Base-by-base conservation (phyloP, 2,888 invertebrate genomes). In the Amiota communis region DNA sequence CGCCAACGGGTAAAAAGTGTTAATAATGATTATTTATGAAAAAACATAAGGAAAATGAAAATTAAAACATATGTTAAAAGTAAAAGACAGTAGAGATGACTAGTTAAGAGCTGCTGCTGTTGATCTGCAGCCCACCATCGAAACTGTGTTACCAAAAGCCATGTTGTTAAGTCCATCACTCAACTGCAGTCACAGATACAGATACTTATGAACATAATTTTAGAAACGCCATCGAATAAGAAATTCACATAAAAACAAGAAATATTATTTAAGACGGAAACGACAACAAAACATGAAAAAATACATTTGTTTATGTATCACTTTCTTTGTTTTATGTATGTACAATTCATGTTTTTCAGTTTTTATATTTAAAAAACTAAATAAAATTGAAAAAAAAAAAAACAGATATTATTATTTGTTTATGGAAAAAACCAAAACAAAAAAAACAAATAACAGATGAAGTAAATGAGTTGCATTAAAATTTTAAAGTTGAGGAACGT, bases 11-110 rank as follows among this genome's bases (percentile, higher is more conserved):
- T 47, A 64, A 47, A 64, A 64, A 64, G 64, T 64, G 64, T 64
- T 64, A 64, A 64, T 64, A 47, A 64, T 64, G 64, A 64, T 64
- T 64, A 64, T 64, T 46, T 47, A 64, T 64, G 36, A 64, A 64
- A 64, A 36, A 36, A 36, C 36, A 36, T 47, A 64, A 64, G 36
- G 47, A 64, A 56, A 64, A 64, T 64, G 64, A 64, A 64, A 64
- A 46, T 64, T 46, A 64, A 64, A 64, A 47, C 64, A 46, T 64
- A 23, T 64, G 64, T 13, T 64, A 47, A 64, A 47, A 64, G n/a
- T 15, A 64, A 64, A 64, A 13, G 46, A 47, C 15, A 64, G 20
- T 10, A 64, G n/a, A 47, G 13, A 61, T 23, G 61, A 61, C 61
- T 59, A 20, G 20, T 12, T 15, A 53, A 53, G 4, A 11, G 53